phyloP scores from a whole-genome alignment of 2,113 vertebrate species.

The Microtus pennsylvanicus region DNA sequence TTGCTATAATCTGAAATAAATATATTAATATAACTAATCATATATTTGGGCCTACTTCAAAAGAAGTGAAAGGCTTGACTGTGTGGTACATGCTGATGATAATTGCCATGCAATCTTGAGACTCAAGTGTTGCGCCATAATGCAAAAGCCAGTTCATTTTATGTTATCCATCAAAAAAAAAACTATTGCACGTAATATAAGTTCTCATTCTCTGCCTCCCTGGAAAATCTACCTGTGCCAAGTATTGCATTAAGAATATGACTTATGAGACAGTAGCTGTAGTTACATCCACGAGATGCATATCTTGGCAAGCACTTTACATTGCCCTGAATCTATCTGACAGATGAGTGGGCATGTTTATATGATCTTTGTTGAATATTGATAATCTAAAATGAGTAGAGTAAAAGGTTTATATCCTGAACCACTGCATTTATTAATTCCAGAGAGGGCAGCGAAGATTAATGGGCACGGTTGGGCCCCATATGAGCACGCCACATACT shows the following conservation, averaged over 20 bases:
- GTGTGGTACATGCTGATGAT: not conserved
- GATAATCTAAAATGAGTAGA: conserved; percentile 73
- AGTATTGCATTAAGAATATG: conserved; percentile 79
- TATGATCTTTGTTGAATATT: conserved; percentile 65
- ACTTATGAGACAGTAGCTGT: conserved; percentile 73
- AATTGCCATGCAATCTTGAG: not conserved
- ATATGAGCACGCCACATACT: not conserved
- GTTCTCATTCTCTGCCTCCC: not conserved
- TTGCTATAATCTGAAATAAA: not conserved
- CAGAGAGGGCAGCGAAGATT: not conserved
- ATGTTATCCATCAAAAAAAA: conserved; percentile 63
- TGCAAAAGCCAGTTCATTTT: conserved; percentile 46
- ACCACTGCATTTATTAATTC: conserved; percentile 69
- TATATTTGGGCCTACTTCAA: not conserved
- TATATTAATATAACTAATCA: not conserved
- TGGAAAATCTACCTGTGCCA: conserved; percentile 66
- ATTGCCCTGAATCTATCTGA: conserved; percentile 59
- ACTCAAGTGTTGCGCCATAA: not conserved
- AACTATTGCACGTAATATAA: conserved; percentile 39
- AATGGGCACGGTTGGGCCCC: not conserved
- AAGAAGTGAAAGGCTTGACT: not conserved
- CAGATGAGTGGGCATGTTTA: conserved; percentile 66
- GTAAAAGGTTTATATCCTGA: conserved; percentile 46
- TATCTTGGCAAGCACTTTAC: conserved; percentile 75
- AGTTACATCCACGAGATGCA: conserved; percentile 68